Base-by-base conservation (phyloP, 2,888 invertebrate genomes). In the Noctua janthina region DNA sequence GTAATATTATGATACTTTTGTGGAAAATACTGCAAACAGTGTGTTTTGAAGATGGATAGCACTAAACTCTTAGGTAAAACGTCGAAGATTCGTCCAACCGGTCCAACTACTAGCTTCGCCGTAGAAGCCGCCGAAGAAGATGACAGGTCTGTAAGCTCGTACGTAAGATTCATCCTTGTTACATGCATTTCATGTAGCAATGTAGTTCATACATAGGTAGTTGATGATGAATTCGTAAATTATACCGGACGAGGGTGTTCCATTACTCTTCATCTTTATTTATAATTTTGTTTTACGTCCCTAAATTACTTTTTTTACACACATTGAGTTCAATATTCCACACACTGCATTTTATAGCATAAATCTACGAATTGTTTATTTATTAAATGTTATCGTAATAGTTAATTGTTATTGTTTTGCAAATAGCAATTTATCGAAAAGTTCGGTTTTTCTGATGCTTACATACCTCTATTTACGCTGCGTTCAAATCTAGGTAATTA, bases 31-130 rank as follows among this genome's bases (percentile, higher is more conserved):
- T 85, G 73, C 66, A 81, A 81, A 71, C 70, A 84, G 84, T 89
- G 88, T 92, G 90, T 90, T 91, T 91, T 92, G 91, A 96, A 94
- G 88, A 95, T 96, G 95, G 95, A 96, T 87, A 91, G 87, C 79
- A 81, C 49, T 2, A 96, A 93, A 92, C 83, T 82, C 69, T 92
- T 92, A 88, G 66, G 81, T 54, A 94, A 88, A 81, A 62, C 69
- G 10, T 62, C 86, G n/a, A 87, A 87, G 64, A 87, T 92, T 92
- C 86, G 91, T 78, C 90, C 96, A 20, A 54, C 54, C 20, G 54
- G 54, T 10, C 54, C 54, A 29, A 90, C 92, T 73, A 94, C 95
- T 8, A 96, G 96, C 90, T 68, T 68, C 68, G 46, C 68, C n/a
- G 93, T 93, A 89, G 94, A 95, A 83, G 86, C 88, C 17, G 59